Conservation (phyloP, 1,140 invertebrate species). For the Zaprionus gabonicus region DNA sequence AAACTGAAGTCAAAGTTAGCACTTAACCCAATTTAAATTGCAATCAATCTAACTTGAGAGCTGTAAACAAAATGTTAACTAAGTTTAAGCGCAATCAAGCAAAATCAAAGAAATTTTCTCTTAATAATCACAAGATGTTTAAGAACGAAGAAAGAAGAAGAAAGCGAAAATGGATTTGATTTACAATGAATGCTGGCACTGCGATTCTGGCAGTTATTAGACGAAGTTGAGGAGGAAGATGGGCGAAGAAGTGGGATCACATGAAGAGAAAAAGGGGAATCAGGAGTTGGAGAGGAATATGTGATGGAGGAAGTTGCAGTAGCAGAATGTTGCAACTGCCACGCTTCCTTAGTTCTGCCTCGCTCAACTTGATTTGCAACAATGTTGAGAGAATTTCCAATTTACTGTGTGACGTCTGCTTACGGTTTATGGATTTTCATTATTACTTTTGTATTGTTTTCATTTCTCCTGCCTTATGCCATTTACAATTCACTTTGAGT, state of each 20-base stretch:
- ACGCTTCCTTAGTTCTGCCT: too few species aligned
- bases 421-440: constrained; percentile 10
- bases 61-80: neutral
- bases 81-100: neutral
- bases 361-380: constrained; percentile 46
- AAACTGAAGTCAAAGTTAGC: neutral
- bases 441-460: constrained; percentile 9
- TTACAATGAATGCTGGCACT: neutral
- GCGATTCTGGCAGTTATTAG: neutral
- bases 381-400: constrained; percentile 8
- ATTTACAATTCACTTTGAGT: constrained; percentile 23
- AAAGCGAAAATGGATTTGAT: neutral
- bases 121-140: neutral
- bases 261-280: too few species aligned
- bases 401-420: neutral
- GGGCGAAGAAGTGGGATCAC: too few species aligned
- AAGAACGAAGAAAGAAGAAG: neutral
- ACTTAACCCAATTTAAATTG: neutral
- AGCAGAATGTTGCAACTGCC: neutral
- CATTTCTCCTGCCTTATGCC: neutral
- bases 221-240: neutral
- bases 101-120: neutral
- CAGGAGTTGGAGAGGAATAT: too few species aligned
- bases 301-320: too few species aligned
- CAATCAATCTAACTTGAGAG: neutral